These are phyloP conservation scores for Mesorhabditis spiculigera DNA, from an alignment of 2,888 invertebrate species.

Conservation along the genomic window DNA sequence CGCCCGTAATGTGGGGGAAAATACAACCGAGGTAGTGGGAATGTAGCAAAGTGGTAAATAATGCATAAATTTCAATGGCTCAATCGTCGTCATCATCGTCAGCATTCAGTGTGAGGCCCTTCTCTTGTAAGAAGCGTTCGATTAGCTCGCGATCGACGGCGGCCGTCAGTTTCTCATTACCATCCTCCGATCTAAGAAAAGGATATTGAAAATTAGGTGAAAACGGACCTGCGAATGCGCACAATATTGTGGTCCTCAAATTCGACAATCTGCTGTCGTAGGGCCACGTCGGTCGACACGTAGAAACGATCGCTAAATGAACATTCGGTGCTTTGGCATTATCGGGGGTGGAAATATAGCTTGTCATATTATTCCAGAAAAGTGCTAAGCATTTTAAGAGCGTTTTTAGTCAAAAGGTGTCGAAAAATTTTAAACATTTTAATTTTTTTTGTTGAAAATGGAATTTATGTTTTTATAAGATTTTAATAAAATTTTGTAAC, in stretches of 20 bases:
- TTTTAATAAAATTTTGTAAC: no score
- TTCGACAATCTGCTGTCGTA: conserved; percentile 81
- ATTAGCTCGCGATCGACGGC: conserved; percentile 32
- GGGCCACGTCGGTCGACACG: conserved; percentile 84
- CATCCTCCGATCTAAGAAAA: conserved; percentile 27
- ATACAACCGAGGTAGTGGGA: no score
- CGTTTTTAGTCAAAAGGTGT: no score
- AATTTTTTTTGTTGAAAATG: no score
- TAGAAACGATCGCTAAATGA: conserved; percentile 76
- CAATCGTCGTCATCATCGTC: conserved; percentile 8
- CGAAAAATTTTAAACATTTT: no score
- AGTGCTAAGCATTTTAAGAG: no score
- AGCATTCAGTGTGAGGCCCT: conserved; percentile 22
- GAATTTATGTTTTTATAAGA: no score
- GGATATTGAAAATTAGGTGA: not conserved
- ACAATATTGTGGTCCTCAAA: conserved; percentile 80
- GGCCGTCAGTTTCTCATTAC: conserved; percentile 34
- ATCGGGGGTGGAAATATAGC: no score
- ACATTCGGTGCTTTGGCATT: no score
- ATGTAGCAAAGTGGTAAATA: no score
- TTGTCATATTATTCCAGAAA: not conserved
- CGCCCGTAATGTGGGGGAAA: no score
- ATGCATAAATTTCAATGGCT: no score
- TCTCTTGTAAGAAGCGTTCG: conserved; percentile 29
- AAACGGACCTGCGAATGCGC: conserved; percentile 70